phyloP scores from a whole-genome alignment of 2,797 vertebrate species.

The Prionace glauca region DNA sequence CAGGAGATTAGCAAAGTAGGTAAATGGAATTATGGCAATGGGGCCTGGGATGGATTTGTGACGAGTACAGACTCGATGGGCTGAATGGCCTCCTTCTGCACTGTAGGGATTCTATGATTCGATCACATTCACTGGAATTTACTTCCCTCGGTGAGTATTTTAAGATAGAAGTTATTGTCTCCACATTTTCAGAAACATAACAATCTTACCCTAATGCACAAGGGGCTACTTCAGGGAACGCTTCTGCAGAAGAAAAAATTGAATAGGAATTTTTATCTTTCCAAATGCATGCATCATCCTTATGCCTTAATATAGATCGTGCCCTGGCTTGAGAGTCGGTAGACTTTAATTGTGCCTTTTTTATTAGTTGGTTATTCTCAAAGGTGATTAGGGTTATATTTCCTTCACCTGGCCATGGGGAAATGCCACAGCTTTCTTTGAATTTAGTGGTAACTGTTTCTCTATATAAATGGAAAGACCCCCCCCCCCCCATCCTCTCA shows the following conservation, averaged over 20 bases:
- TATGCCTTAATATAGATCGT: neutral
- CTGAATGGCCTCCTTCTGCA: no score
- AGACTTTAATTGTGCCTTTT: neutral
- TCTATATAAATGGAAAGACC: neutral
- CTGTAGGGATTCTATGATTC: no score
- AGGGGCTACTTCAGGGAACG: neutral
- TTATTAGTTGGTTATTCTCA: neutral
- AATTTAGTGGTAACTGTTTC: neutral
- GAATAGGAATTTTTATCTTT: neutral
- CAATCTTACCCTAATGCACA: neutral
- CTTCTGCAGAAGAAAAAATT: neutral
- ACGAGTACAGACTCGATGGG: no score
- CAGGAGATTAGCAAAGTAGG: no score
- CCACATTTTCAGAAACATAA: neutral
- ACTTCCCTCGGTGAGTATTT: no score
- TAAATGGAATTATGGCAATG: no score
- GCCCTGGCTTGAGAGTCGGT: neutral
- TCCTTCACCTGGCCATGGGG: constrained; percentile 2
- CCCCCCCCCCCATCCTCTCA: no score
- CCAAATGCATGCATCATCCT: neutral
- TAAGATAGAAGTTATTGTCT: neutral
- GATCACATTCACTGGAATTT: no score
- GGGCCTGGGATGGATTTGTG: no score
- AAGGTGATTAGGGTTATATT: neutral
- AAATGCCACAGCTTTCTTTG: neutral